Evolutionary conservation across 1,140 invertebrate genomes (phyloP), one percentile per base, ranked within the genome.

Genomic region (Vanessa atalanta): DNA sequence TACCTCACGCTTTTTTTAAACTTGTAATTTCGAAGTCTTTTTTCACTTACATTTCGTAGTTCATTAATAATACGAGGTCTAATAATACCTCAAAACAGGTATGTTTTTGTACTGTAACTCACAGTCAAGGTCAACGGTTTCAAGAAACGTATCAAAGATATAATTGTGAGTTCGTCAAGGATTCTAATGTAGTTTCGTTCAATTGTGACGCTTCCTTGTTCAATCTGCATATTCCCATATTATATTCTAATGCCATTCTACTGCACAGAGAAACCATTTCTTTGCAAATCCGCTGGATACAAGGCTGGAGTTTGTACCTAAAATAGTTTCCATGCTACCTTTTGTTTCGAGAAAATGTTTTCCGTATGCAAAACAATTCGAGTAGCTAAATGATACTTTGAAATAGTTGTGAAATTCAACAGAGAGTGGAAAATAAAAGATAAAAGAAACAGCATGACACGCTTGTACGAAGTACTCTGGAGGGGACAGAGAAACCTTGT

Each of bases 301-400:
- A 26, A 61, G 11, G 13, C 51, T 68, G 3, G 51, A 53, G 37
- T 26, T 55, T 68, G 53, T 43, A 23, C n/a, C n/a, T 16, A 12
- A 68, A 68, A 55, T 16, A 55, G 51, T 68, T 43, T 68, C 14
- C 53, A 57, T 57, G 26, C 15, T 43, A 16, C 47, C 65, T 68
- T 57, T 68, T 68, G 65, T 68, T 68, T 37, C 14, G 15, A 55
- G 47, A 43, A 57, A 68, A 68, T 68, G 16, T 67, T 37, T 37
- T 37, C 23, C 48, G 51, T 68, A 47, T 68, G 65, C n/a, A 68
- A 68, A 68, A 68, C 26, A 55, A 55, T 47, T 47, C 26, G 53
- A 55, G 48, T 68, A 55, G 65, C 51, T 57, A 43, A 68, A 65
- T 65, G 57, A 61, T 61, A n/a, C 57, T 61, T 61, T 61, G 57